Evolutionary conservation across 2,113 vertebrate genomes (phyloP).

Genomic region (Sitta europaea): DNA sequence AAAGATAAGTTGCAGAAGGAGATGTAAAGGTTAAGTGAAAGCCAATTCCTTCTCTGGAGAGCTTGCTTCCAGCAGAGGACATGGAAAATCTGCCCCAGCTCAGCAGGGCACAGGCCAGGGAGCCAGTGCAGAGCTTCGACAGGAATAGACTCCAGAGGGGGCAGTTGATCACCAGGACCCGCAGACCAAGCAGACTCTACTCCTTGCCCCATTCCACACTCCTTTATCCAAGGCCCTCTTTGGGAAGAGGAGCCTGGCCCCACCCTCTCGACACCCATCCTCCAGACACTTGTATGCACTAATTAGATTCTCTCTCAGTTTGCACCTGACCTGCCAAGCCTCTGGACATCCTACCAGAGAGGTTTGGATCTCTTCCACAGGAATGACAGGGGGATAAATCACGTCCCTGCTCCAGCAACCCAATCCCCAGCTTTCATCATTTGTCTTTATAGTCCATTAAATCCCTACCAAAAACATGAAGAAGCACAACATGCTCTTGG

Average conservation of each 20-base stretch:
- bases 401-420: not conserved
- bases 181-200: not conserved
- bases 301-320: not conserved
- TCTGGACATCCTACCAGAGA: not conserved
- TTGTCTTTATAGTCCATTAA: not conserved
- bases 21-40: not conserved
- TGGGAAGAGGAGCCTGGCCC: not conserved
- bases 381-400: not conserved
- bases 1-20: not conserved
- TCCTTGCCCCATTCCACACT: fast-evolving
- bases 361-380: not conserved
- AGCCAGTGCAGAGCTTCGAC: not conserved
- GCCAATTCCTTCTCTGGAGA: not conserved
- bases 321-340: not conserved
- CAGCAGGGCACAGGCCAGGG: not conserved
- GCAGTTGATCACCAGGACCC: not conserved
- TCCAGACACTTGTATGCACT: not conserved
- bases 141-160: not conserved
- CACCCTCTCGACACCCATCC: not conserved
- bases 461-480: not conserved
- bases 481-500: not conserved
- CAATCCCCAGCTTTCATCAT: not conserved
- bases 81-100: not conserved
- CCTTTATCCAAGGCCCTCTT: not conserved
- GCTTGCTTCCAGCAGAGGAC: not conserved